Conservation (phyloP, 1,140 invertebrate genomes). For the Neodiprion lecontei region DNA sequence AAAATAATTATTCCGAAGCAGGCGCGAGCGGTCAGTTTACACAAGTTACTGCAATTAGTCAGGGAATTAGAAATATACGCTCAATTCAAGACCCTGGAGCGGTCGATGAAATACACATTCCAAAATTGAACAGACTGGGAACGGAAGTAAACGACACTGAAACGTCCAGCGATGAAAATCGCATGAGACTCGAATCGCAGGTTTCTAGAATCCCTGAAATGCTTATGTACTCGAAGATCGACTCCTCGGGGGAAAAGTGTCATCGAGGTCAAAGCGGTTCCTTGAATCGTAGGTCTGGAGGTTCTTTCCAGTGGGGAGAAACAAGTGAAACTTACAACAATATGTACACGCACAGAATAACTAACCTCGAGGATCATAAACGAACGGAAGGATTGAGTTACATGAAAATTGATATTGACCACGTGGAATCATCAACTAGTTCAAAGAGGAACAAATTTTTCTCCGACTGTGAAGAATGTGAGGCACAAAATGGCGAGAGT, state of each 20-base stretch:
- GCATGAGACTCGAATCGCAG: neutral
- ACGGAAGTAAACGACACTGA: neutral
- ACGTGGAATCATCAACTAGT: neutral
- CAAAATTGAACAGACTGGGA: neutral
- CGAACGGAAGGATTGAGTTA: no score
- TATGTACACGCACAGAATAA: neutral
- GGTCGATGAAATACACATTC: neutral
- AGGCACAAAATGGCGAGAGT: slow-evolving; percentile 6
- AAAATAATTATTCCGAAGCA: neutral
- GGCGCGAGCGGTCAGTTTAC: neutral
- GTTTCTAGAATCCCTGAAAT: neutral
- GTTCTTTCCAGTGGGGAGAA: neutral
- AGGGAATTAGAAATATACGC: neutral
- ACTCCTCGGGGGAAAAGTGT: neutral
- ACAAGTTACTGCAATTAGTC: neutral
- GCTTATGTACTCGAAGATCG: neutral
- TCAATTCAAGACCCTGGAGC: neutral
- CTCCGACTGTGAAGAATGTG: neutral
- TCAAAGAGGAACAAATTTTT: neutral
- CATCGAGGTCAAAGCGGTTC: neutral
- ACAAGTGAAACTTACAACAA: neutral
- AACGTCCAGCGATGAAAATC: neutral
- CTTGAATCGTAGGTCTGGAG: neutral
- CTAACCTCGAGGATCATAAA: no score
- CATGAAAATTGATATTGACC: no score